A percentile compares a stretch with the other conserved stretches of the same genome.
phyloP scores from a whole-genome alignment of 2,113 vertebrate species.

The Urocitellus parryii region DNA sequence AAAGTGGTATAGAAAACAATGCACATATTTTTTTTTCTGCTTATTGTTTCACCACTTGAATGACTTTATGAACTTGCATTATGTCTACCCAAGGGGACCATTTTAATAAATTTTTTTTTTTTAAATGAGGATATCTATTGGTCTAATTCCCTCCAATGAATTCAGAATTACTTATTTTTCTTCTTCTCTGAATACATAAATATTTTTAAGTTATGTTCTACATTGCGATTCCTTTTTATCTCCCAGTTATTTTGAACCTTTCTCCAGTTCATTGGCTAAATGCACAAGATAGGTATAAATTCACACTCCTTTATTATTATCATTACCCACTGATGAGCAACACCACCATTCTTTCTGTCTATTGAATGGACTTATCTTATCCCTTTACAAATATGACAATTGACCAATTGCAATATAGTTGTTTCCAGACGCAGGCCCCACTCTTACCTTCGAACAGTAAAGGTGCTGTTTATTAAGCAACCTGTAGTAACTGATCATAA shows the following conservation, averaged over 20 bases:
- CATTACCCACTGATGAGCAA: neutral
- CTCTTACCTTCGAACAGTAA: neutral
- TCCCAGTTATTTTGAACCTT: neutral
- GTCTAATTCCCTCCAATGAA: neutral
- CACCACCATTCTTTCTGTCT: neutral
- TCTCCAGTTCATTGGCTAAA: neutral
- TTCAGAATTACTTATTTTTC: neutral
- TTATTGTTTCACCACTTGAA: neutral
- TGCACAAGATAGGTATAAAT: neutral
- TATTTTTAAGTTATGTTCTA: neutral
- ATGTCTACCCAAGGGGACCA: neutral
- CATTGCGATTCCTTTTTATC: neutral
- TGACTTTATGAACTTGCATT: neutral
- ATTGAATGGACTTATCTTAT: neutral
- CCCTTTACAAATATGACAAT: neutral
- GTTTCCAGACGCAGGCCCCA: neutral
- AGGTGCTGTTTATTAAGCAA: neutral
- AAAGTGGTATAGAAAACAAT: no score
- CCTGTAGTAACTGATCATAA: neutral
- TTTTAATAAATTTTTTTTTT: neutral
- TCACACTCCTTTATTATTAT: no score
- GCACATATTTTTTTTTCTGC: neutral
- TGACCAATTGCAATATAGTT: neutral
- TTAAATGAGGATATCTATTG: neutral
- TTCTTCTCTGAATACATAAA: neutral